These are phyloP conservation scores for Pachyuromys duprasi DNA, from an alignment of 2,797 vertebrate species.

Conservation along the genomic window DNA sequence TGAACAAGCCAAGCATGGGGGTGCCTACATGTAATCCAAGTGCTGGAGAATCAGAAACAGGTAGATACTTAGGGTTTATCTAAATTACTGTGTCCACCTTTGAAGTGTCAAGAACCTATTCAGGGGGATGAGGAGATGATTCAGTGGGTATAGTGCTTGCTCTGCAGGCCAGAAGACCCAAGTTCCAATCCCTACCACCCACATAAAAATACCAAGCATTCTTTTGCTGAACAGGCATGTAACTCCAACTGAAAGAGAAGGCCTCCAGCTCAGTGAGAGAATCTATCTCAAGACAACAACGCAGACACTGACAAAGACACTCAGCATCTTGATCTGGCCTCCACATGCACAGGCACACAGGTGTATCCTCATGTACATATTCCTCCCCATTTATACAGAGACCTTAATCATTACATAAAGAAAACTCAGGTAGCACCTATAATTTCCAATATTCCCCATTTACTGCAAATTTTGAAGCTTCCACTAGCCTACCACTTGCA, in stretches of 20 bases:
- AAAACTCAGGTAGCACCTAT: background rate
- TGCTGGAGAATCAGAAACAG: background rate
- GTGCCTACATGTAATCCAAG: background rate
- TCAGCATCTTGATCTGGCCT: background rate
- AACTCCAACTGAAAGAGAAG: background rate
- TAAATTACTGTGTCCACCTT: background rate
- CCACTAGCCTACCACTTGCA: background rate
- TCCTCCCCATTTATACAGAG: background rate
- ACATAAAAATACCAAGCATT: background rate
- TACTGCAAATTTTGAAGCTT: slow-evolving; percentile 16
- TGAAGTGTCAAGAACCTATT: background rate
- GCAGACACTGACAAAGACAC: background rate
- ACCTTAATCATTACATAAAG: background rate
- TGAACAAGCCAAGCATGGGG: background rate
- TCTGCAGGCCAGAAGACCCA: background rate
- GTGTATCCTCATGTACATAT: background rate
- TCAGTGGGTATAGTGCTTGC: background rate
- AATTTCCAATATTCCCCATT: background rate
- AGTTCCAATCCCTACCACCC: background rate
- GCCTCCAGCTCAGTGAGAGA: background rate
- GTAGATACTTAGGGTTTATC: background rate
- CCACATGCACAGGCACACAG: background rate
- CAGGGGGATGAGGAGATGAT: background rate
- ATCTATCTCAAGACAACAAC: background rate
- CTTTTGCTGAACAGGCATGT: background rate